A percentile compares a stretch with the other conserved stretches of the same genome.
Evolutionary conservation across 1,140 invertebrate genomes (phyloP).

Genomic region (Ceratosolen solmsi): DNA sequence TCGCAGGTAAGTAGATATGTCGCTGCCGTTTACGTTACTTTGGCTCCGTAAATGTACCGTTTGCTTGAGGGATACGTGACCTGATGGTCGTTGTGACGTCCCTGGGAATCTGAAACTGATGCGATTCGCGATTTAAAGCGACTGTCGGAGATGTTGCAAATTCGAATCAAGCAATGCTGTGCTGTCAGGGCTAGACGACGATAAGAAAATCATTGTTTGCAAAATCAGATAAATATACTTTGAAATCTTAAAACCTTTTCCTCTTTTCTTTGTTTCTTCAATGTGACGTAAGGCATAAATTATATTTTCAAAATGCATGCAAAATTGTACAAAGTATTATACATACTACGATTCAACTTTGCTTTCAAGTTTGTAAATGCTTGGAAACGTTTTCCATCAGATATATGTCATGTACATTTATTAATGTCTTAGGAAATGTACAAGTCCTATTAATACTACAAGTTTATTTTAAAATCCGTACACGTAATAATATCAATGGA

Average conservation of each 20-base stretch:
- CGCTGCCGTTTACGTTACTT: constrained; percentile 54
- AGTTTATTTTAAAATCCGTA: no score
- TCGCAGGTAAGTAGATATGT: constrained; percentile 63
- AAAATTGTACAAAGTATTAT: no score
- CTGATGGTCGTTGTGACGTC: constrained; percentile 57
- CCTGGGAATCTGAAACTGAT: constrained; percentile 66
- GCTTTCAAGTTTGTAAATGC: no score
- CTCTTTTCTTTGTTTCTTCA: background rate
- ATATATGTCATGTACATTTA: no score
- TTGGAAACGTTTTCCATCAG: no score
- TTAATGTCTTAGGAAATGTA: no score
- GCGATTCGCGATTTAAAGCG: constrained; percentile 34
- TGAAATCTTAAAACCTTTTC: background rate
- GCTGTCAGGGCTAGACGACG: constrained; percentile 21
- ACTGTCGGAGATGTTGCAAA: background rate
- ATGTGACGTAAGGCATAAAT: no score
- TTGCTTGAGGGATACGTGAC: constrained; percentile 69
- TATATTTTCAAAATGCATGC: no score
- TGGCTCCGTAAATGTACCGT: constrained; percentile 63
- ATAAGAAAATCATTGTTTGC: background rate
- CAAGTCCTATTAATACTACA: no score
- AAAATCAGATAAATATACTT: background rate
- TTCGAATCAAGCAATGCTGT: constrained; percentile 24
- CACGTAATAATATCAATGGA: no score
- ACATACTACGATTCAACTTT: no score